Base-by-base conservation (phyloP, 2,888 invertebrate genomes). In the Apamea sordens region DNA sequence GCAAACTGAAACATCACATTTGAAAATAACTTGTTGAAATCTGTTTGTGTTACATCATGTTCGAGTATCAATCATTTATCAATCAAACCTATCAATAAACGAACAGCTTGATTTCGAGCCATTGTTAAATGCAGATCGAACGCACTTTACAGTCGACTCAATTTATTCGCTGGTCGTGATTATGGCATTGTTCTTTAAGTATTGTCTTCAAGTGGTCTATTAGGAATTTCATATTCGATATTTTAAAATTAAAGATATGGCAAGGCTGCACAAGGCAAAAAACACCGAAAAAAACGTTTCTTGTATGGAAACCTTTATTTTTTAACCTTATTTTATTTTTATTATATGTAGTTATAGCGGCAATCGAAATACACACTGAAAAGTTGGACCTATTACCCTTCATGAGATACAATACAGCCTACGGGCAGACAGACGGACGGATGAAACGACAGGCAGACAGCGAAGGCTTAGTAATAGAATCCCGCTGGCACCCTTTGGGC, bases 1-100 rank as follows among this genome's bases (percentile, higher is more conserved):
- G 77, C 24, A 53, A 53, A 70, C 56, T 61, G 32, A 59, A 50
- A 65, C 21, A 70, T 63, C n/a, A 18, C 4, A 61, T 36, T 65
- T 56, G 18, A 24, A 70, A 50, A 41, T 32, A 63, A n/a, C 41
- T 80, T 47, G 65, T 65, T 81, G 36, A 59, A 8, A 64, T 80
- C 44, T 50, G 41, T 72, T 63, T 71, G n/a, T 63, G 53, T 69
- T 44, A 53, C 41, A 53, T 64, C 28, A 44, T 80, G 68, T 50
- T 73, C 6, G 59, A 61, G 36, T 59, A 63, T 80, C 73, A 69
- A 61, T 81, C 69, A 59, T 80, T 69, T 24, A 59, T 77, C 72
- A 68, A 69, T 72, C 61, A 21, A 79, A 53, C 13, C n/a, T 68
- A 68, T 72, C 63, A 69, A 64, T 69, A 69, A 73, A 63, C 50